Evolutionary conservation across 2,888 invertebrate species (phyloP).

Genomic region (Drosophila ezoana): DNA sequence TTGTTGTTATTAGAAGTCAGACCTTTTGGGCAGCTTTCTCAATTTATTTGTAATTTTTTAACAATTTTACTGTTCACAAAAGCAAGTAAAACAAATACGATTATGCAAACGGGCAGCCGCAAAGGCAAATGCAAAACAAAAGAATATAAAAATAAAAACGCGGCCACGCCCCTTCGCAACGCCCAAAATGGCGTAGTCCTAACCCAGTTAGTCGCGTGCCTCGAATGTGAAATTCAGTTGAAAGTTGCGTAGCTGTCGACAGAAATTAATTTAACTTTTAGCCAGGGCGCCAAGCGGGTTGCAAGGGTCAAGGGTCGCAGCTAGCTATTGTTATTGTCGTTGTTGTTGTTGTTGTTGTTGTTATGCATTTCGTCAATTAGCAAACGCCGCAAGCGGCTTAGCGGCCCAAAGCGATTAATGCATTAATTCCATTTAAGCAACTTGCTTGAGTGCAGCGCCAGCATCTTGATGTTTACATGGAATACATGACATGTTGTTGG

Average conservation of each 20-base stretch:
- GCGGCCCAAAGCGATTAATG: slow-evolving; percentile 64
- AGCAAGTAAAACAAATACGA: slow-evolving; percentile 71
- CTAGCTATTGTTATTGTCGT: not conserved
- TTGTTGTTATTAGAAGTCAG: slow-evolving; percentile 27
- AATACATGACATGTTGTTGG: slow-evolving; percentile 5
- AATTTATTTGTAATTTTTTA: slow-evolving; percentile 80
- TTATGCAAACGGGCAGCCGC: slow-evolving; percentile 54
- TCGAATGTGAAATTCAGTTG: slow-evolving; percentile 76
- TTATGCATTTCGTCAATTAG: slow-evolving; percentile 68
- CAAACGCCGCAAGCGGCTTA: slow-evolving; percentile 56
- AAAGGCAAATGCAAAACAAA: slow-evolving; percentile 21
- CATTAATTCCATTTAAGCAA: slow-evolving; percentile 60
- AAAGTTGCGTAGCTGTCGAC: slow-evolving; percentile 69
- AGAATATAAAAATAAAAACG: not conserved
- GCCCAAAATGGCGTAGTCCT: slow-evolving; percentile 8
- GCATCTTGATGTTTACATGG: slow-evolving; percentile 32
- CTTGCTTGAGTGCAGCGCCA: slow-evolving; percentile 11
- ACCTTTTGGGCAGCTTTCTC: slow-evolving; percentile 56
- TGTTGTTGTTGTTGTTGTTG: slow-evolving; percentile 30
- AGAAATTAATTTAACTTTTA: slow-evolving; percentile 72
- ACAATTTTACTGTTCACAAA: slow-evolving; percentile 71
- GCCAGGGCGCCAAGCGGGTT: not conserved
- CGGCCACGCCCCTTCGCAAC: slow-evolving; percentile 12
- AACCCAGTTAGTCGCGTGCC: slow-evolving; percentile 53
- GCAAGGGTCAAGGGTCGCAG: slow-evolving; percentile 37